A percentile compares a stretch with the other conserved stretches of the same genome.
Evolutionary conservation across 2,113 vertebrate species (phyloP).

Genomic region (Colinus virginianus): DNA sequence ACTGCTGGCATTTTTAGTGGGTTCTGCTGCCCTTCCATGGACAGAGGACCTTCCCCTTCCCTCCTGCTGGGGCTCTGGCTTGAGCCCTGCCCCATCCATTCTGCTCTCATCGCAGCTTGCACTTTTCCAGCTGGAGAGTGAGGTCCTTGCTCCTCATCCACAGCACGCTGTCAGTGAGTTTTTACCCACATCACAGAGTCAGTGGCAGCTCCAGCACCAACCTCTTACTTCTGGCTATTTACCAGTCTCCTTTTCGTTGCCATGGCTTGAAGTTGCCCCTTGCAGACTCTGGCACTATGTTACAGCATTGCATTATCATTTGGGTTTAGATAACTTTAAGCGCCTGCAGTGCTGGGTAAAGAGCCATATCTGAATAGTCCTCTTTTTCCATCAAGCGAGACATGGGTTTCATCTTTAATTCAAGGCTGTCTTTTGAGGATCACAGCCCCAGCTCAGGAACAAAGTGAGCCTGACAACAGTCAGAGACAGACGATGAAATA

Average conservation of each 20-base stretch:
- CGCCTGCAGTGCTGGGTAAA: not conserved
- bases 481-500: conserved; percentile 54
- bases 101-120: not conserved
- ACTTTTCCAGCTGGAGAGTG: not conserved
- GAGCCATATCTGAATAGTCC: fast-evolving
- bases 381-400: conserved; percentile 23
- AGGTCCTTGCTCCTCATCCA: not conserved
- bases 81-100: fast-evolving
- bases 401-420: conserved; percentile 57
- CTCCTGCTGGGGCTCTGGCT: not conserved
- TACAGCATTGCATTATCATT: not conserved
- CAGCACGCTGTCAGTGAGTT: fast-evolving
- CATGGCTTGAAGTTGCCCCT: not conserved
- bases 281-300: fast-evolving
- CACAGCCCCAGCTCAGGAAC: conserved; percentile 34
- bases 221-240: not conserved
- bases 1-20: fast-evolving
- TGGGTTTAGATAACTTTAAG: not conserved
- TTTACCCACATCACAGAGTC: not conserved
- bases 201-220: not conserved
- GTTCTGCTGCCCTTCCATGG: not conserved
- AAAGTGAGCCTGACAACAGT: conserved; percentile 44
- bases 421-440: conserved; percentile 46
- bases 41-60: not conserved
- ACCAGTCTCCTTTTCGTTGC: not conserved